Percentiles rank a stretch among this genome's conserved stretches.
phyloP scores from a whole-genome alignment of 2,113 vertebrate genomes.

The Trichomycterus rosablanca region DNA sequence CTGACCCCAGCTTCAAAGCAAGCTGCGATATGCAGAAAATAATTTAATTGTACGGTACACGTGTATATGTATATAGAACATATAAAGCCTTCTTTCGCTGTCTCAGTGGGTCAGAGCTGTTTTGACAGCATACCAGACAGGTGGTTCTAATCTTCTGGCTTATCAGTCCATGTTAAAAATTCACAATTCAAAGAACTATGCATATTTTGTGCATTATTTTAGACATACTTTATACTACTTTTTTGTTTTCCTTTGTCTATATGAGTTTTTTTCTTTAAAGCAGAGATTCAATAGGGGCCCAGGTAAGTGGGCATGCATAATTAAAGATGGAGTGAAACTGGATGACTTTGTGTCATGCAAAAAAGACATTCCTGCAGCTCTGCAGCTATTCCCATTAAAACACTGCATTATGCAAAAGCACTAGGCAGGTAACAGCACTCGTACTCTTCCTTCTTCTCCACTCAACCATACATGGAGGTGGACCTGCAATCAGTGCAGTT shows the following conservation, averaged over 20 bases:
- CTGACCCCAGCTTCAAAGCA: too few relatives aligned
- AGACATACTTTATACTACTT: neutral
- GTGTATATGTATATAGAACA: too few relatives aligned
- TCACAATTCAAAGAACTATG: too few relatives aligned
- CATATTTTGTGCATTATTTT: too few relatives aligned
- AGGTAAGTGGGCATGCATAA: slow-evolving; percentile 57
- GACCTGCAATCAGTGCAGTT: neutral
- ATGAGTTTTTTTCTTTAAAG: slow-evolving; percentile 42
- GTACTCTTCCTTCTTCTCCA: slow-evolving; percentile 5
- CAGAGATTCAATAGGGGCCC: slow-evolving; percentile 38
- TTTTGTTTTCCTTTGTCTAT: slow-evolving; percentile 30
- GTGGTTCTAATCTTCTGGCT: too few relatives aligned
- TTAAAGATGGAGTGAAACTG: slow-evolving; percentile 43
- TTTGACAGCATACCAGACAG: too few relatives aligned
- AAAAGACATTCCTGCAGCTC: slow-evolving; percentile 14
- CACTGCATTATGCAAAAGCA: slow-evolving; percentile 29
- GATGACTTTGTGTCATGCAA: slow-evolving; percentile 38
- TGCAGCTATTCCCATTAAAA: slow-evolving; percentile 22
- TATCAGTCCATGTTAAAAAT: too few relatives aligned
- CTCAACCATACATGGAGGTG: neutral
- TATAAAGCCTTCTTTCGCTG: too few relatives aligned
- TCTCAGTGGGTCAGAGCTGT: too few relatives aligned
- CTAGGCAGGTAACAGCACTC: slow-evolving; percentile 8
- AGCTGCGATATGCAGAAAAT: too few relatives aligned
- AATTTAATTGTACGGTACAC: too few relatives aligned